A percentile compares a stretch with the other conserved stretches of the same genome.
Conservation (phyloP, 2,113 vertebrate genomes). For the Apodemus sylvaticus region DNA sequence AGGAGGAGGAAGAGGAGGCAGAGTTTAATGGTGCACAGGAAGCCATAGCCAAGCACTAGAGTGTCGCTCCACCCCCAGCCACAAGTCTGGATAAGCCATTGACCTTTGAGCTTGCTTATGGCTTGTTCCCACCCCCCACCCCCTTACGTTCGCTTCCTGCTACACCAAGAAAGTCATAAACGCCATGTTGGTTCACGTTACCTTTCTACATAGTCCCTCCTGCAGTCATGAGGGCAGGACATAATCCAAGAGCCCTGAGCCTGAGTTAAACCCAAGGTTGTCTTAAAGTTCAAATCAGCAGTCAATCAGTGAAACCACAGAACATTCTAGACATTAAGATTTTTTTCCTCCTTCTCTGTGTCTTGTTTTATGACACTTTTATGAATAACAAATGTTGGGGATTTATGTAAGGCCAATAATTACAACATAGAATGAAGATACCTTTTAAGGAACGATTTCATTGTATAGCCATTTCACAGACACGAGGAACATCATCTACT, state of each 20-base stretch:
- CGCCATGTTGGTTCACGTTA: background rate
- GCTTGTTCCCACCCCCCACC: background rate
- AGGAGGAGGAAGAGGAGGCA: too few species aligned
- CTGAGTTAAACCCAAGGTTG: background rate
- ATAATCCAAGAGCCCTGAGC: background rate
- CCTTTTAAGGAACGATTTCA: background rate
- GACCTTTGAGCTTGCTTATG: constrained; percentile 43
- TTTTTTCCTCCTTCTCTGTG: too few species aligned
- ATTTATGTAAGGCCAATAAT: background rate
- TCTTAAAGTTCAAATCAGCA: background rate
- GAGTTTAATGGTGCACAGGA: background rate
- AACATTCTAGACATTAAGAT: background rate
- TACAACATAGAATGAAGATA: background rate
- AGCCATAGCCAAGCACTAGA: background rate
- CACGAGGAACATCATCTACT: background rate
- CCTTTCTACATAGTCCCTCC: background rate
- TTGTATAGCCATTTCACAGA: background rate
- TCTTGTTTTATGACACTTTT: background rate
- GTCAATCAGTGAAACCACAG: constrained; percentile 17
- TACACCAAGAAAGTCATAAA: background rate
- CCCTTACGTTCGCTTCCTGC: background rate
- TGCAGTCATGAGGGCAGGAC: background rate
- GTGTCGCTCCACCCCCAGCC: background rate
- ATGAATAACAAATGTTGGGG: background rate
- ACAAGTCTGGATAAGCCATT: background rate